Base-by-base conservation (phyloP, 2,888 invertebrate genomes). In the Cartodere bifasciata region DNA sequence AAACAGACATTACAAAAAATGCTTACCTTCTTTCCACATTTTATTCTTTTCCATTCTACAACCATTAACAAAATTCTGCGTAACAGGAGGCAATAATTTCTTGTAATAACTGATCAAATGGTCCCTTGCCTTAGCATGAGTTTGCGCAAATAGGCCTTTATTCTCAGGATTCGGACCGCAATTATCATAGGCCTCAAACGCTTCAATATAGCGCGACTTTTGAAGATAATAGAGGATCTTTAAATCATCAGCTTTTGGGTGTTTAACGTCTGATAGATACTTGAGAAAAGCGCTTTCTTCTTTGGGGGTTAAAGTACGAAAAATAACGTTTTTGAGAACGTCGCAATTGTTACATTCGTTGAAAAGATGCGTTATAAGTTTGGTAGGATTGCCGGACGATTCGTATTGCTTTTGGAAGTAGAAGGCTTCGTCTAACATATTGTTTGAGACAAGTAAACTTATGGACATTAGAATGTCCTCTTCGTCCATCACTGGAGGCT, bases 171-270 rank as follows among this genome's bases (percentile, higher is more conserved):
- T 41, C n/a, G 38, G 39, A 28, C 35, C 37, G 2, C 34, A 34
- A n/a, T 55, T 57, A 12, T 50, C 56, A 49, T 68, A 65, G 43
- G 61, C 61, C 16, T 66, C 62, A 39, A 70, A 67, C 0, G 72
- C 71, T 54, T 72, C 71, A 14, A 69, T 44, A 42, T 67, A 72
- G 40, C 70, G 62, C 44, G 49, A 64, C 46, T 72, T 65, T 43
- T 75, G 69, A 28, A 84, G 59, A 45, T 75, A 77, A 50, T 80
- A 81, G 55, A 80, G 68, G 25, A 83, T 66, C 14, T 78, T 63
- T 27, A 81, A 63, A 44, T 84, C 79, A 1, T 73, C 69, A 0
- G 68, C 67, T 20, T 69, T 65, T 0, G 67, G 53, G 37, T 72
- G 70, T 11, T 45, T 41, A 4, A 42, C 40, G n/a, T 67, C 63